Percentiles rank a stretch among this genome's conserved stretches.
Evolutionary conservation across 2,113 vertebrate genomes (phyloP).

Genomic region (Corythornis cristatus): DNA sequence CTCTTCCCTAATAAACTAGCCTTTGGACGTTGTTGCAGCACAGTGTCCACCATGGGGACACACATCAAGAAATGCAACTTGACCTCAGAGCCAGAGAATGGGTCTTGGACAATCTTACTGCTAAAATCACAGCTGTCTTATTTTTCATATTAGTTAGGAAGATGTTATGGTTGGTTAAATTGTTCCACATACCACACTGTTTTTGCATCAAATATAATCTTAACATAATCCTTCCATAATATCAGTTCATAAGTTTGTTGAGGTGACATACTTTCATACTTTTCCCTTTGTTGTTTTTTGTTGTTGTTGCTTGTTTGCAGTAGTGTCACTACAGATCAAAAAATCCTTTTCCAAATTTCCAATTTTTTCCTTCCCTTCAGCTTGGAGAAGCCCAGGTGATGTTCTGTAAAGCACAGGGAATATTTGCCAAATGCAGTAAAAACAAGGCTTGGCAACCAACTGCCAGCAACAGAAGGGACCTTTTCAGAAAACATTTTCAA

Average conservation of each 20-base stretch:
- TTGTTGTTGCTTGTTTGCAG: background rate
- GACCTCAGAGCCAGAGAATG: background rate
- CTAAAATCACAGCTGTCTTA: background rate
- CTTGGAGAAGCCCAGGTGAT: conserved; percentile 2
- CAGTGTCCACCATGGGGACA: too few species aligned
- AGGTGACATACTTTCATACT: background rate
- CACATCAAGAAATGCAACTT: background rate
- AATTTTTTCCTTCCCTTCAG: background rate
- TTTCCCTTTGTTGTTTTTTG: background rate
- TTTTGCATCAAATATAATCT: background rate
- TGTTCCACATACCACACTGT: background rate
- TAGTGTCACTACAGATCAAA: background rate
- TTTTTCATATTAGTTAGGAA: background rate
- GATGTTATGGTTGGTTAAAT: background rate
- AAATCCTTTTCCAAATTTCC: background rate
- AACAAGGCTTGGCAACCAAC: background rate
- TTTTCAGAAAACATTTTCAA: background rate
- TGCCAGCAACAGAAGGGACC: conserved; percentile 33
- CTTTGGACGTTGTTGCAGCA: background rate
- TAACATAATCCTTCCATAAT: background rate
- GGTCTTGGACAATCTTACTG: background rate
- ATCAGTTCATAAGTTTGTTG: background rate
- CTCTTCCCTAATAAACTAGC: background rate
- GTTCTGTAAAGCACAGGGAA: background rate
- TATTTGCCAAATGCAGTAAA: background rate